Conservation (phyloP, 2,113 vertebrate species). For the Microcebus murinus region DNA sequence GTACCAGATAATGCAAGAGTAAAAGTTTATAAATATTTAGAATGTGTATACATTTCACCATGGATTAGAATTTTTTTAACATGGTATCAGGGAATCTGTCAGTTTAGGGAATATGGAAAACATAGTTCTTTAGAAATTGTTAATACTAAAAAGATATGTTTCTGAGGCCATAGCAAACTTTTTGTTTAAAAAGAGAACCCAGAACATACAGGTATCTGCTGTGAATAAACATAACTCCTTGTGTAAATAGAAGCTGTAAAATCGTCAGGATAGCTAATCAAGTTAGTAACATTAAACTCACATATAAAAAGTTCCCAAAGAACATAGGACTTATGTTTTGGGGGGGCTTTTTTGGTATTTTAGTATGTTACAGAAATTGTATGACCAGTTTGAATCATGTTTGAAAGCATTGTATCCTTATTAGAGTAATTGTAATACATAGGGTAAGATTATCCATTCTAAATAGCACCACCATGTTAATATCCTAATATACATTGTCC, state of each 20-base stretch:
- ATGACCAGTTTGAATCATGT: background rate
- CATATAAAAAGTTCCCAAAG: background rate
- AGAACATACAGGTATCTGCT: background rate
- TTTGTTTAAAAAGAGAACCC: background rate
- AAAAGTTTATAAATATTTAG: background rate
- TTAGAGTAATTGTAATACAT: background rate
- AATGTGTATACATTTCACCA: background rate
- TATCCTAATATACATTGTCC: background rate
- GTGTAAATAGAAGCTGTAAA: slow-evolving; percentile 18
- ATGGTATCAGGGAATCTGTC: slow-evolving; percentile 40
- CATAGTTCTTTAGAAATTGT: background rate
- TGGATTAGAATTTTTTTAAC: background rate
- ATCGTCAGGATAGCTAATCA: background rate
- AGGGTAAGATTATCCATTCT: background rate
- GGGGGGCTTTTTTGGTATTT: background rate
- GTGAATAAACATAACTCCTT: background rate
- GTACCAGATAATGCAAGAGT: background rate
- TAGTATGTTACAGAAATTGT: background rate
- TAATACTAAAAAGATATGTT: background rate
- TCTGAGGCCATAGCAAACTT: background rate
- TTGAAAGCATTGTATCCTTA: background rate
- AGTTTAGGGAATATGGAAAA: background rate
- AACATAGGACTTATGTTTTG: background rate
- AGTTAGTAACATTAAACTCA: background rate
- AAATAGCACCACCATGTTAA: background rate